Percentiles rank a stretch among this genome's conserved stretches.
Conservation (phyloP, 37 sponge, comb jelly and placozoan species). For the Ephydatia muelleri region DNA sequence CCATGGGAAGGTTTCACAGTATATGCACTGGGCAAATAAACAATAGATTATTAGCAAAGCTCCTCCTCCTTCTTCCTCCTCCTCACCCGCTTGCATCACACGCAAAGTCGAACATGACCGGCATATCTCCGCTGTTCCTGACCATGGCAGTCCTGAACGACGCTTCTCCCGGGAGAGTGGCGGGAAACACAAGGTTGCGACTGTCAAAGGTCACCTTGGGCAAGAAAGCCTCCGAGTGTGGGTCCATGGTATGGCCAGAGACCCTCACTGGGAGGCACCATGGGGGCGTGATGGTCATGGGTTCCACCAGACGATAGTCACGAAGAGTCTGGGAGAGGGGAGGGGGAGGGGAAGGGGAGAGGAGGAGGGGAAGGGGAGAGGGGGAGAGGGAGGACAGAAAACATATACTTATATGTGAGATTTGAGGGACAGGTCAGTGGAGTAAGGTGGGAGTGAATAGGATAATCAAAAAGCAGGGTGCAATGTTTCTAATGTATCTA, state of each 20-base stretch:
- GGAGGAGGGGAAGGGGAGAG: neutral
- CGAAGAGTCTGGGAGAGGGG: slow-evolving; percentile 11
- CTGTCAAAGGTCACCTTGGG: slow-evolving; percentile 51
- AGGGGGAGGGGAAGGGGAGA: no score
- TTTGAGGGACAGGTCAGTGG: no score
- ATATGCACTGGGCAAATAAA: slow-evolving; percentile 39
- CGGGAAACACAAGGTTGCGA: slow-evolving; percentile 59
- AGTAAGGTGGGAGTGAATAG: neutral
- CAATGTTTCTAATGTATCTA: neutral
- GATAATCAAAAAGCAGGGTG: no score
- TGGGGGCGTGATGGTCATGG: slow-evolving; percentile 60
- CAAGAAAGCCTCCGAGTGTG: slow-evolving; percentile 58
- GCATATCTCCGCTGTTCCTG: slow-evolving; percentile 74
- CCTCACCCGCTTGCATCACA: slow-evolving; percentile 63
- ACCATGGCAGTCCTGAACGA: slow-evolving; percentile 60
- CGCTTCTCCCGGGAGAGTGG: slow-evolving; percentile 50
- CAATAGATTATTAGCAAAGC: neutral
- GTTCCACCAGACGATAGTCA: slow-evolving; percentile 30
- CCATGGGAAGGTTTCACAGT: slow-evolving; percentile 62
- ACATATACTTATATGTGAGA: neutral
- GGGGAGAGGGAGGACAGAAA: neutral
- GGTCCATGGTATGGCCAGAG: slow-evolving; percentile 80
- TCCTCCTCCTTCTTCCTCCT: neutral
- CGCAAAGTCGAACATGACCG: slow-evolving; percentile 69
- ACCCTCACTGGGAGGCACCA: slow-evolving; percentile 81